Base-by-base conservation (phyloP, 2,888 invertebrate species). In the Tachystola acroxantha region DNA sequence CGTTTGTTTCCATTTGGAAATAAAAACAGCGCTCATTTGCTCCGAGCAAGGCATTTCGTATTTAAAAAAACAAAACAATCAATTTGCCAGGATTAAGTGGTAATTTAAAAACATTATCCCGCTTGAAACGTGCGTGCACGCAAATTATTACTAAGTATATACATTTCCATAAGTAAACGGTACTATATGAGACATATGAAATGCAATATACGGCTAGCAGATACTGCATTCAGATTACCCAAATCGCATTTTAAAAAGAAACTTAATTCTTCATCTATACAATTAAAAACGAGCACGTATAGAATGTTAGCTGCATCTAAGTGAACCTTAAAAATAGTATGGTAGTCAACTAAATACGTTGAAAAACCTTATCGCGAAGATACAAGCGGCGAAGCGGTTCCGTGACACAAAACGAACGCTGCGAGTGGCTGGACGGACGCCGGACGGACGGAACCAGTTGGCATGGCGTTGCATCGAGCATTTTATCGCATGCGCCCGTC, bases 361-460 rank as follows among this genome's bases (percentile, higher is more conserved):
- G 48, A 53, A 43, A 46, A 30, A 28, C 10, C 24, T 11, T 22
- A 32, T 29, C 19, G 29, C 10, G 9, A 16, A 19, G 32, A 25
- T 37, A 27, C 29, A 20, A 34, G 10, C 16, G 53, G 48, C 53
- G 54, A 53, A 52, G 31, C 35, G 42, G 57, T 64, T 62, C 58
- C 64, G 62, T 66, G 65, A 60, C 65, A 68, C 57, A 64, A 69
- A 72, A 72, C 64, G 61, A 70, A 70, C 64, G 48, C 48, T 41
- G 41, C 56, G 45, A 53, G 37, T 45, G 49, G 46, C 47, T 45
- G 47, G 47, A 50, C 36, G 33, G 19, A 28, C 33, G n/a, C 7
- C 24, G 24, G n/a, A 36, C 40, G 44, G 50, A 48, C 55, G 63
- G 67, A 70, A 71, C 68, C 70, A 63, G 73, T 73, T 67, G 67